phyloP scores from a whole-genome alignment of 1,140 invertebrate genomes.

The Apis laboriosa region DNA sequence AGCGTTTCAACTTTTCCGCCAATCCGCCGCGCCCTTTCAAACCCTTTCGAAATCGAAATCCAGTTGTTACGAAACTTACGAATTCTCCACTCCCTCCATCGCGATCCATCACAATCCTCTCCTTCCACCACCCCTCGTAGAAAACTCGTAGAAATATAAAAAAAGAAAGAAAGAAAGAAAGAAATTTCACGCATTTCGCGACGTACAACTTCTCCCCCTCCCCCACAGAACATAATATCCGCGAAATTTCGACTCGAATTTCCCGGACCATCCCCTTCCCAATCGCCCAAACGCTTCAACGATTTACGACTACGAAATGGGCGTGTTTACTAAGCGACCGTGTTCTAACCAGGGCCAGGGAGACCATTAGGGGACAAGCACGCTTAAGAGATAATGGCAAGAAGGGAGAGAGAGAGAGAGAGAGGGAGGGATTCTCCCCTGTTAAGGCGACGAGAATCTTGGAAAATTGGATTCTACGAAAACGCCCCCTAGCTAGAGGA shows the following conservation, averaged over 20 bases:
- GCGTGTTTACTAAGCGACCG: conserved; percentile 58
- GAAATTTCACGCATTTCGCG: background rate
- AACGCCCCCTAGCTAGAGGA: conserved; percentile 9
- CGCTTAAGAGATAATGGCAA: conserved; percentile 60
- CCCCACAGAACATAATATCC: conserved; percentile 40
- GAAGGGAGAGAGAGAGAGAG: background rate
- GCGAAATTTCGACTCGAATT: conserved; percentile 36
- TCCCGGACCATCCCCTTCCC: background rate
- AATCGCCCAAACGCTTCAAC: conserved; percentile 15
- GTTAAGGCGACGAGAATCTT: conserved; percentile 62
- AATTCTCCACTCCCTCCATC: background rate
- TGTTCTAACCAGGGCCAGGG: conserved; percentile 41
- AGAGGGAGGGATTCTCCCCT: background rate
- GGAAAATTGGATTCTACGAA: conserved; percentile 64
- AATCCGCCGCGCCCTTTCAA: background rate
- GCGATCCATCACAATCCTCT: background rate
- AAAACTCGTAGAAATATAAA: background rate
- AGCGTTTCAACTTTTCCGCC: conserved; percentile 12
- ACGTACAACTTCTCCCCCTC: no score
- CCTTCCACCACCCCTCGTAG: background rate
- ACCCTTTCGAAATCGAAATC: conserved; percentile 1
- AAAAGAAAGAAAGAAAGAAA: background rate
- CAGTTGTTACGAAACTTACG: conserved; percentile 5
- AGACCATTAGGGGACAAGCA: conserved; percentile 55
- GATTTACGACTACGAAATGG: conserved; percentile 55